Evolutionary conservation across 1,140 invertebrate genomes (phyloP).

Genomic region (Archegozetes longisetosus): DNA sequence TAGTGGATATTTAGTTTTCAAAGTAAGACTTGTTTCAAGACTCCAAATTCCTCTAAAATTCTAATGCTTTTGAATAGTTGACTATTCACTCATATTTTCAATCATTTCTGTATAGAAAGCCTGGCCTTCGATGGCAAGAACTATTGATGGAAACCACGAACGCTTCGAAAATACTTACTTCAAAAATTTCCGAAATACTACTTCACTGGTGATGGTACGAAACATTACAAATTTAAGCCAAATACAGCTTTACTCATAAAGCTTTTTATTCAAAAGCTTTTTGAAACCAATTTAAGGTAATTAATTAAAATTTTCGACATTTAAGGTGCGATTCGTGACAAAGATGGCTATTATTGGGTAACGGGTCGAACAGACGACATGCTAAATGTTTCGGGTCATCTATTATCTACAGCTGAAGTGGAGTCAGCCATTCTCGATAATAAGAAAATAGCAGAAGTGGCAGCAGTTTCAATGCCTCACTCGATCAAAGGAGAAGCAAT

Average conservation of each 20-base stretch:
- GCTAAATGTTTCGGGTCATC: conserved; percentile 92
- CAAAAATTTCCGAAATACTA: conserved; percentile 87
- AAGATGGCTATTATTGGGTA: conserved; percentile 90
- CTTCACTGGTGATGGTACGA: conserved; percentile 81
- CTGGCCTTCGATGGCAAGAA: conserved; percentile 95
- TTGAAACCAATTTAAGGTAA: no score
- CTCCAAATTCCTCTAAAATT: not conserved
- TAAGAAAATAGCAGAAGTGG: conserved; percentile 67
- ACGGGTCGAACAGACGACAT: conserved; percentile 95
- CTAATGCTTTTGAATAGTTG: conserved; percentile 5
- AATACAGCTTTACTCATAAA: no score
- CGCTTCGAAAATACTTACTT: conserved; percentile 90
- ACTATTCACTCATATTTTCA: no score
- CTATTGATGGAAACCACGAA: conserved; percentile 75
- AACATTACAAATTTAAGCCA: no score
- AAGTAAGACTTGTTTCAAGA: conserved; percentile 6
- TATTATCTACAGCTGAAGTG: conserved; percentile 89
- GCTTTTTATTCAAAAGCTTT: no score
- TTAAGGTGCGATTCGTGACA: conserved; percentile 62
- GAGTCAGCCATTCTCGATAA: conserved; percentile 79
- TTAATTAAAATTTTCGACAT: no score
- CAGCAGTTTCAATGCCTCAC: conserved; percentile 84
- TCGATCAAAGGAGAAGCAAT: conserved; percentile 86
- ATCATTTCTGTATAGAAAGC: no score
- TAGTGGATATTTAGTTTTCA: conserved; percentile 66